Evolutionary conservation across 2,113 vertebrate species (phyloP).

Genomic region (Hyperopisus bebe): DNA sequence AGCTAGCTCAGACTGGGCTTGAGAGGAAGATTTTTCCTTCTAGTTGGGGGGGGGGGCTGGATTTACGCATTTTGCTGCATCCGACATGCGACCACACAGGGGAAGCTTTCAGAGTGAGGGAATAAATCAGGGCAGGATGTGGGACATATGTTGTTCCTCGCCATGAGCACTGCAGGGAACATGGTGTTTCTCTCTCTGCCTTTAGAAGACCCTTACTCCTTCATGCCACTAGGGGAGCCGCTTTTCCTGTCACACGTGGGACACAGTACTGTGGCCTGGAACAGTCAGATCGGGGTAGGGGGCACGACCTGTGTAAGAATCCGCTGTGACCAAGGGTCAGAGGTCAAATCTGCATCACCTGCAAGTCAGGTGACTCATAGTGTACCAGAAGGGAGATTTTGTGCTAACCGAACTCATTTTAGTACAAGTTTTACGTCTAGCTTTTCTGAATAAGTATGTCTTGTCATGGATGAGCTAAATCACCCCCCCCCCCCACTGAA

Average conservation of each 20-base stretch:
- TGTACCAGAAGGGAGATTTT: background rate
- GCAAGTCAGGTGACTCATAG: background rate
- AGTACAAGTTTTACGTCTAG: background rate
- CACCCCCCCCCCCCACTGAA: background rate
- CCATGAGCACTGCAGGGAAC: background rate
- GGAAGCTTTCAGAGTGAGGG: background rate
- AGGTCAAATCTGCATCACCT: background rate
- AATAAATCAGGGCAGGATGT: background rate
- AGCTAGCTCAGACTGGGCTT: background rate
- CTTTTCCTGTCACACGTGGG: background rate
- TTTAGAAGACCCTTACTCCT: background rate
- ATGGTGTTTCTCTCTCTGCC: background rate
- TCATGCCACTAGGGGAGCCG: background rate
- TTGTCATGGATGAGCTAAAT: background rate
- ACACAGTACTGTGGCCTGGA: background rate
- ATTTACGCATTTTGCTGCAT: background rate
- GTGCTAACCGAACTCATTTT: background rate
- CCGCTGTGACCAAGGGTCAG: background rate
- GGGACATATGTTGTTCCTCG: background rate
- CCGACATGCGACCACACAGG: constrained; percentile 11
- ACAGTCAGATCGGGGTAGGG: no score
- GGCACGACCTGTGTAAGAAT: background rate
- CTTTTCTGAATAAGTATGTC: background rate
- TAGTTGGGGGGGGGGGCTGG: background rate
- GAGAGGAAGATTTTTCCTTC: background rate